Base-by-base conservation (phyloP, 2,797 vertebrate genomes). In the Sorex maritimensis region DNA sequence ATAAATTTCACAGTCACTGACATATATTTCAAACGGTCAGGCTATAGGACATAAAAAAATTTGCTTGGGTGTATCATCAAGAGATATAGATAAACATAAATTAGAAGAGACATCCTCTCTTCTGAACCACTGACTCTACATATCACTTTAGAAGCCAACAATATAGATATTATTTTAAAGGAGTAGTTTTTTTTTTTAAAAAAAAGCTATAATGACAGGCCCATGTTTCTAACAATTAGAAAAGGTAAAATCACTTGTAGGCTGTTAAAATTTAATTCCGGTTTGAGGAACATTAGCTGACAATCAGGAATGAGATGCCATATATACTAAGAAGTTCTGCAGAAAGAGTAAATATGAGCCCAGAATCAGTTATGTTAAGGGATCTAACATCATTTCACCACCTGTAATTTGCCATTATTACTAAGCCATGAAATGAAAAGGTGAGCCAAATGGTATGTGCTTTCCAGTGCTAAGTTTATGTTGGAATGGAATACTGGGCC, bases 371-470 rank as follows among this genome's bases (percentile, higher is more conserved):
- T 93, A 67, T 93, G 92, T 85, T 80, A 81, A 93, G 34, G 92
- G 81, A 91, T 83, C 85, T 95, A 91, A 86, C 96, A 92, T 95
- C 94, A 91, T 89, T 92, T 95, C 91, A 87, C 81, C 96, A 96
- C 96, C 95, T 97, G 72, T 93, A 96, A 96, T 96, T 96, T 96
- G 91, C 96, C 95, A 96, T 96, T 95, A 96, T 95, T 96, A 96
- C 96, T 95, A 96, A 96, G 96, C 96, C 72, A 86, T 91, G 96
- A 96, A 96, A 88, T 86, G 95, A 93, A 96, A 96, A 96, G 95
- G 96, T 96, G 95, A 90, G 72, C 94, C 95, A 96, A 94, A 69
- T 55, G 73, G 96, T 96, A 95, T 92, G 90, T 83, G 91, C 94
- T 95, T 93, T 95, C 85, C 95, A 94, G 85, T 92, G 91, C 86